Evolutionary conservation across 1,140 invertebrate genomes (phyloP), one percentile per base, ranked within the genome.

Genomic region (Micrasema minimum): DNA sequence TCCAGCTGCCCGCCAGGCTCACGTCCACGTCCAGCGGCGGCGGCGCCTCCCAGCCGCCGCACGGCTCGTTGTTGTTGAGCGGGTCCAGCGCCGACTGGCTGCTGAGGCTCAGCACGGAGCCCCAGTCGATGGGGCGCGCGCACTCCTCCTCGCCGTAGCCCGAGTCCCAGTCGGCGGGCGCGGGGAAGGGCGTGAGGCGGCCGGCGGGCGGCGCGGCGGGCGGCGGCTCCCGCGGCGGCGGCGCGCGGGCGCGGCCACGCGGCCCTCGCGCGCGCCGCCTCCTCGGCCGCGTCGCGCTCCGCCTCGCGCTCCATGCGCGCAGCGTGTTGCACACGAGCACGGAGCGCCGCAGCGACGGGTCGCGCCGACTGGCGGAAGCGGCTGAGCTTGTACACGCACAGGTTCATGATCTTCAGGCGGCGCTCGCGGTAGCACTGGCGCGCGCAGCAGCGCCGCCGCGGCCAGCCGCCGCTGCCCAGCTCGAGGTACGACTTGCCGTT

Each of bases 241-340:
- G n/a, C n/a, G 79, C 46, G 78, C 78, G n/a, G 80, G 23, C 82
- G 82, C 75, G 83, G 80, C 50, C 51, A 23, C 11, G 66, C 66
- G 68, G 35, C 53, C 16, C 53, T 51, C 0, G 62, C 57, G 75
- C 78, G 77, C 23, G 80, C 79, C 66, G 81, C 80, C 75, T 83
- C 79, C 74, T 87, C 86, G 76, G 82, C 87, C 70, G 82, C 87
- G 81, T 96, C 94, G 43, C 89, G 86, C 80, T 95, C 93, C 87
- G 97, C 93, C 81, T 97, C 95, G 23, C 92, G 87, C 83, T 97
- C 95, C 74, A 98, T 92, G 77, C 92, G 88, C 96, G 91, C 55
- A 97, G 81, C 7, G 96, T 97, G 80, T 97, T 98, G 84, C 95
- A 96, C 75, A 98, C 96, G 43, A 98, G 90, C 74, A 98, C 96